These are phyloP conservation scores for Avahi laniger DNA, from an alignment of 2,797 vertebrate species.

Conservation along the genomic window DNA sequence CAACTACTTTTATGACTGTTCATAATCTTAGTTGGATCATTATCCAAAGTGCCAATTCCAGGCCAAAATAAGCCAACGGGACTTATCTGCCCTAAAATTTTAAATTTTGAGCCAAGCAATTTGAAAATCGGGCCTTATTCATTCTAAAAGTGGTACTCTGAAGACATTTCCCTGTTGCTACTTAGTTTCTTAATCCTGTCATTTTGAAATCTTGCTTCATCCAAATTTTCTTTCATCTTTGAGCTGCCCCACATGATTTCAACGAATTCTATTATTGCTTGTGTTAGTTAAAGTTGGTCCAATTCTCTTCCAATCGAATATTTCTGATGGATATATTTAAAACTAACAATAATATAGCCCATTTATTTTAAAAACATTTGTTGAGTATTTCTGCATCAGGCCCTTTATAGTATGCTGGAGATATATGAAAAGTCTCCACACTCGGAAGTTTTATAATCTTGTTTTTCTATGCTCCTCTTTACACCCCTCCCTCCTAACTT, in stretches of 20 bases:
- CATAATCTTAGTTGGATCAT: not conserved
- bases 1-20: not conserved
- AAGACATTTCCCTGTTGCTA: not conserved
- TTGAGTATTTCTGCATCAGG: not conserved
- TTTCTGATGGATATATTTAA: not conserved
- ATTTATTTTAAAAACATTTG: not conserved
- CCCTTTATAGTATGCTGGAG: not conserved
- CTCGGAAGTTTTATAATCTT: not conserved
- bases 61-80: not conserved
- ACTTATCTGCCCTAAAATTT: not conserved
- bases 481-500: not conserved
- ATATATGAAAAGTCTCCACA: not conserved
- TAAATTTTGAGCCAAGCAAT: not conserved
- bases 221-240: not conserved
- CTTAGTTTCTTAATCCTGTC: not conserved
- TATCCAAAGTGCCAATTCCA: not conserved
- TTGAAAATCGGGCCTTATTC: not conserved
- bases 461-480: not conserved
- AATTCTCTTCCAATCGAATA: not conserved
- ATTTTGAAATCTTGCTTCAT: not conserved
- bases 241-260: not conserved
- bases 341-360: not conserved
- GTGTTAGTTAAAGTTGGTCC: not conserved
- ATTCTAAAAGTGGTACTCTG: not conserved
- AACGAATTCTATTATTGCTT: not conserved